Evolutionary conservation across 2,888 invertebrate species (phyloP), one percentile per base, ranked within the genome.

Genomic region (Drosophila peninsularis): DNA sequence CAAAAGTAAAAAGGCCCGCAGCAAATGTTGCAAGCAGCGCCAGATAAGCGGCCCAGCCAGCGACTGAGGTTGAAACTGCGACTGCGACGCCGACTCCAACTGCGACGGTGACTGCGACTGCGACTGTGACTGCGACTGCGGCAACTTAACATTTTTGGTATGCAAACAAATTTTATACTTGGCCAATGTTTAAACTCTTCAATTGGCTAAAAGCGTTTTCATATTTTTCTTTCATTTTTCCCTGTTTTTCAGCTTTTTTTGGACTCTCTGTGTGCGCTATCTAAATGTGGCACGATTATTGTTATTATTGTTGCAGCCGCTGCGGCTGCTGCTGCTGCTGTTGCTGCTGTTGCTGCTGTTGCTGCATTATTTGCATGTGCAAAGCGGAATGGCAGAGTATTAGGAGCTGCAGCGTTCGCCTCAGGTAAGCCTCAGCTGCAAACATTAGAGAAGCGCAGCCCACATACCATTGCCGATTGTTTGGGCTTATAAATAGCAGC

Each of bases 201-300:
- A 86, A 89, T 86, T 89, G 86, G 89, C 86, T 85, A 66, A 80
- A 82, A 89, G 86, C 89, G 80, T 55, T 86, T 80, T 81, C 58
- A 68, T 55, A 49, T 49, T 17, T 42, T 50, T 37, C 32, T 17
- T 37, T 49, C 10, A 37, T 37, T 52, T 52, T 37, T 52, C 24
- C 24, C 34, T 36, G 19, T 21, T 34, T 34, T 34, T 21, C 11
- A 14, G 36, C 14, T 9, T 37, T 21, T 19, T 24, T 30, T 42
- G 21, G 52, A 37, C 50, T 54, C 49, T 50, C 58, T 68, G 52
- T 54, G 61, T 57, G 57, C 63, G 77, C 75, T 86, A 90, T 90
- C 90, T 90, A 88, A 89, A 88, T 90, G 82, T 86, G 80, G 82
- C 86, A 88, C 88, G 88, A 82, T 88, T 90, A 89, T 90, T 90